Evolutionary conservation across 53 echinoderm and acorn worm species (phyloP).

Genomic region (Luidia sarsii): DNA sequence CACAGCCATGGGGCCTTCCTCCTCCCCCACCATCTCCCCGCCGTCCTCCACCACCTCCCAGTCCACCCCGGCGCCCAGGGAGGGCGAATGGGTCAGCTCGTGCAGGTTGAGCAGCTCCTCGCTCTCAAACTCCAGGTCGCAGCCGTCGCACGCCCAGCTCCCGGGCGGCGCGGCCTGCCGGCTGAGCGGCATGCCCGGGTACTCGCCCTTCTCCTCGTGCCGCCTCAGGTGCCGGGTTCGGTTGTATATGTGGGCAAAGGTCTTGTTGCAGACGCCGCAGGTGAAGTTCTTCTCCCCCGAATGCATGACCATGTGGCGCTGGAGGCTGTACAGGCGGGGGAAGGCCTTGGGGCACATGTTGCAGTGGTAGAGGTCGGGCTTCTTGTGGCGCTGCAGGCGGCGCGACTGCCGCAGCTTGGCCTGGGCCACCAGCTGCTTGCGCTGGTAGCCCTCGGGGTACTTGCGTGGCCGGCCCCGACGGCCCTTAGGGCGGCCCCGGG

Average conservation of each 20-base stretch:
- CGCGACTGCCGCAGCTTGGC: conserved; percentile 70
- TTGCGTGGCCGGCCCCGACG: conserved; percentile 83
- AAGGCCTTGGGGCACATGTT: conserved; percentile 82
- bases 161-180: conserved; percentile 36
- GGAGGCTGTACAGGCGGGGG: conserved; percentile 81
- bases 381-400: conserved; percentile 44
- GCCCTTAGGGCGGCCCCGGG: conserved; percentile 51
- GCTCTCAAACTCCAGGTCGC: conserved; percentile 88
- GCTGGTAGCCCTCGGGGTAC: conserved; percentile 84
- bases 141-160: conserved; percentile 76
- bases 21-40: conserved; percentile 56
- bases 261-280: conserved; percentile 87
- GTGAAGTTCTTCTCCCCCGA: conserved; percentile 94
- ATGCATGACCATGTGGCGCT: conserved; percentile 91
- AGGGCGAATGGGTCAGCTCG: conserved; percentile 59
- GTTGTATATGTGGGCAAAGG: conserved; percentile 92
- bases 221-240: conserved; percentile 78
- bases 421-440: conserved; percentile 68
- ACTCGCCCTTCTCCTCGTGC: conserved; percentile 89
- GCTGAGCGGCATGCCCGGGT: conserved; percentile 54
- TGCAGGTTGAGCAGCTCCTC: conserved; percentile 73
- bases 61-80: conserved; percentile 52
- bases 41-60: conserved; percentile 62
- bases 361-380: conserved; percentile 73
- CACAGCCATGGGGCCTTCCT: conserved; percentile 49